Evolutionary conservation across 2,888 invertebrate genomes (phyloP).

Genomic region (Dinocampus coccinellae): DNA sequence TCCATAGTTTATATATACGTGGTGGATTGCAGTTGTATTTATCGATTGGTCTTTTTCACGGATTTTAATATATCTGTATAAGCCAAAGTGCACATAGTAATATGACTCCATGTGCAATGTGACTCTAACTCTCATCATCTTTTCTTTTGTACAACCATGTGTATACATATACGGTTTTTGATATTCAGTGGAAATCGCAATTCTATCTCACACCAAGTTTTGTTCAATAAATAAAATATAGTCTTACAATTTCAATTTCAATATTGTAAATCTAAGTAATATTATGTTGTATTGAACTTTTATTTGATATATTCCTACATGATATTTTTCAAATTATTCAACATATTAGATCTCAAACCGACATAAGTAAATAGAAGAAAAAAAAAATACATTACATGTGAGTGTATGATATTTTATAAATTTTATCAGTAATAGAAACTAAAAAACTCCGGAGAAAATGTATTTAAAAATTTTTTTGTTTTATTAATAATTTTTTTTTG

Average conservation of each 20-base stretch:
- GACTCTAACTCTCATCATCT: background rate
- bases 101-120: conserved; percentile 9
- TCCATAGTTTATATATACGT: background rate
- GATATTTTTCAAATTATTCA: no score
- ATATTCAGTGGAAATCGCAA: background rate
- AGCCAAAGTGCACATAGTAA: conserved; percentile 21
- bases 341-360: no score
- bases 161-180: background rate
- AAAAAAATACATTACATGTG: background rate
- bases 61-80: background rate
- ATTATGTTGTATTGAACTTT: background rate
- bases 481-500: no score
- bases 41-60: background rate
- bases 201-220: background rate
- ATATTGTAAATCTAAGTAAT: background rate
- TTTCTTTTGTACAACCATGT: background rate
- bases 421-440: no score
- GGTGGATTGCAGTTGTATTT: background rate
- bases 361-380: no score
- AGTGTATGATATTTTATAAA: background rate
- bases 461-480: no score
- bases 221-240: background rate
- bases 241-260: background rate
- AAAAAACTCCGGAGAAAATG: no score
- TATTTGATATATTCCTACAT: background rate